phyloP scores from a whole-genome alignment of 1,140 invertebrate species.

The Scylla paramamosain region DNA sequence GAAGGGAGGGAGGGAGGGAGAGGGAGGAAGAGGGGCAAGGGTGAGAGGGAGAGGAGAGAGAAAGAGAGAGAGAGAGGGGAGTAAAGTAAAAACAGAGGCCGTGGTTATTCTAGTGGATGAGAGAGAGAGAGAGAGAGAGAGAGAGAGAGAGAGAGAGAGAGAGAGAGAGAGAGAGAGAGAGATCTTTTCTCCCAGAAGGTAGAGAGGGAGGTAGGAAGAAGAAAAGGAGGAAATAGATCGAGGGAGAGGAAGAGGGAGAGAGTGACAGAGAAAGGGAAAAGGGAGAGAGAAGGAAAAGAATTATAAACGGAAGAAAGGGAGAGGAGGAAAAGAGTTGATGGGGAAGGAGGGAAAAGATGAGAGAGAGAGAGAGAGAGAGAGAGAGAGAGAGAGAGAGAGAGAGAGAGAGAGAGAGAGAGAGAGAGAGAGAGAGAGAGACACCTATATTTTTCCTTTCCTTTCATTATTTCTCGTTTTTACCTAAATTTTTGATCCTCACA shows the following conservation, averaged over 20 bases:
- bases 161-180: neutral
- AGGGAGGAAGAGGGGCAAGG: too few relatives aligned
- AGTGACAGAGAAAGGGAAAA: neutral
- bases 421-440: neutral
- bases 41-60: too few relatives aligned
- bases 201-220: neutral
- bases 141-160: neutral
- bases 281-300: neutral
- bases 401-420: conserved; percentile 34
- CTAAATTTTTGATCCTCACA: neutral
- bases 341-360: neutral
- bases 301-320: neutral
- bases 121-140: neutral
- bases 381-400: conserved; percentile 46
- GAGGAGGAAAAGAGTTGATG: neutral
- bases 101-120: neutral
- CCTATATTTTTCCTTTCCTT: neutral
- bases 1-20: too few relatives aligned
- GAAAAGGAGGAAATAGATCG: neutral
- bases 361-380: conserved; percentile 44
- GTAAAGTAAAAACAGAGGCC: too few relatives aligned
- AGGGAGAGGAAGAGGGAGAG: neutral
- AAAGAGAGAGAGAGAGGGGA: too few relatives aligned
- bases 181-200: neutral
- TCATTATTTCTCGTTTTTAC: neutral